Evolutionary conservation across 1,140 invertebrate species (phyloP), one percentile per base, ranked within the genome.

Genomic region (Lordiphosa clarofinis): DNA sequence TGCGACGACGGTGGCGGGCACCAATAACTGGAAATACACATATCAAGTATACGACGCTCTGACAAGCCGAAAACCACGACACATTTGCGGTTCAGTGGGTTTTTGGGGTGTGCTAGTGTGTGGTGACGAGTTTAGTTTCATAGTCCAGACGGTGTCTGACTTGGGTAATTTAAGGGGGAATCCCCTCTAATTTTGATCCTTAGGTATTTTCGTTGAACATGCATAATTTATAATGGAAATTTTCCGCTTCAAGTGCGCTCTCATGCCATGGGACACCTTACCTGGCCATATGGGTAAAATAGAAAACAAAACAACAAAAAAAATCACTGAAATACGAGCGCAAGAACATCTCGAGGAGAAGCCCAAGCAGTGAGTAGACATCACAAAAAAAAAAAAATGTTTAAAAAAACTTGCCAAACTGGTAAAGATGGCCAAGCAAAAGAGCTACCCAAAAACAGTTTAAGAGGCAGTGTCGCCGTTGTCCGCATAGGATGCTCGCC

Each of bases 161-260:
- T 24, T 10, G 37, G 37, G 11, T 28, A 5, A 28, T 24, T 33
- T 37, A 10, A 24, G 38, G 44, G 11, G 8, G 21, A 31, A 31
- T 31, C 28, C 28, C 28, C 40, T 10, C 31, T 12, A 31, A 44
- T 44, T 44, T 28, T 31, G 2, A 39, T 39, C 1, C 1, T 11
- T 21, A 11, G 42, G 19, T 2, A 24, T 24, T 31, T 71, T 79
- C 76, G 48, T 79, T 79, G 75, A 71, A 50, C 68, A 67, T 74
- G 72, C 75, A 79, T 79, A 79, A 79, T 82, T 79, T 65, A 79
- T 74, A 56, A 56, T 70, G 75, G 74, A 74, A 79, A 81, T 81
- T 76, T 82, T 68, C 48, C 76, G 53, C 71, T 71, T 75, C 67
- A 56, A 42, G 59, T 39, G 40, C 57, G 59, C 68, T 63, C 52